Base-by-base conservation (phyloP, 2,797 vertebrate genomes). In the Rhynchonycteris naso region DNA sequence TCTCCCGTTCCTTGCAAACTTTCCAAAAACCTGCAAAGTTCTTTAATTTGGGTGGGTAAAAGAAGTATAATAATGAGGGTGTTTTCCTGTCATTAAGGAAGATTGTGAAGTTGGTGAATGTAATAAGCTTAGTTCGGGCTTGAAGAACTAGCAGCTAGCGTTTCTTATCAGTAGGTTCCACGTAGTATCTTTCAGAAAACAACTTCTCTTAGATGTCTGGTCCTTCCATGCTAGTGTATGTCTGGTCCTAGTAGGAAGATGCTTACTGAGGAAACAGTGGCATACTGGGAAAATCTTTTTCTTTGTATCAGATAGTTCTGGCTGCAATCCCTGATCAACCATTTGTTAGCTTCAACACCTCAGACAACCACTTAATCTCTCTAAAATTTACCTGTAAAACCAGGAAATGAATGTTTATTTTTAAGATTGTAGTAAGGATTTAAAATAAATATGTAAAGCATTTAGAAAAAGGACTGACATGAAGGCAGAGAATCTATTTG, bases 231-330 rank as follows among this genome's bases (percentile, higher is more conserved):
- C 6, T 93, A 33, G 79, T 38, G 15, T 24, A 7, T 12, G 30
- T 61, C 47, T 95, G 59, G 38, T 56, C 21, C 74, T n/a, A 16
- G 54, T n/a, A 13, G 43, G 15, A 65, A 90, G 47, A 82, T 12
- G 22, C 28, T 65, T 54, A 65, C 7, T 30, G 82, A 85, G 21
- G 18, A 71, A 89, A 65, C 30, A 59, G 52, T 28, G 63, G 71
- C 79, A n/a, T 86, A 24, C 33, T 87, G 88, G 76, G 78, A 52
- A 93, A 78, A 74, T 93, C 16, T 66, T 66, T 89, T 78, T 13
- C 33, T 85, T 85, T 88, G 38, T 43, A 71, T 76, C 65, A 65
- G 30, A 81, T 59, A 52, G 30, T 47, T 76, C 85, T 72, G 47
- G 30, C 80, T 84, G 5, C 12, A 47, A 35, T 76, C 10, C 26